These are phyloP conservation scores for Heliothis virescens DNA, from an alignment of 1,140 invertebrate genomes.

Conservation along the genomic window DNA sequence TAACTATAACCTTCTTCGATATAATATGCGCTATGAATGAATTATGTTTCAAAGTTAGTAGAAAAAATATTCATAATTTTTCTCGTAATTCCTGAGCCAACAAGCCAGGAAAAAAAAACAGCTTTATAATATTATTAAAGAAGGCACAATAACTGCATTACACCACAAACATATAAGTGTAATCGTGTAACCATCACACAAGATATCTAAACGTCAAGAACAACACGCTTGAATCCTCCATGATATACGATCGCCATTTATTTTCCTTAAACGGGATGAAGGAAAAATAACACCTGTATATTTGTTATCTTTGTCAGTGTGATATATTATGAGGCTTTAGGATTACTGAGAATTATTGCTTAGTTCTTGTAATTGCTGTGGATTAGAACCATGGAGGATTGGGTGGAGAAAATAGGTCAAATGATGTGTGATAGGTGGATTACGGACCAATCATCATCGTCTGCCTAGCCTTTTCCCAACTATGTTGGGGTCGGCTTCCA, in stretches of 20 bases:
- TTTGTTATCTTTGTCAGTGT: conserved; percentile 1
- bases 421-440: no score
- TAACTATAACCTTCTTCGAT: no score
- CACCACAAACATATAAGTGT: background rate
- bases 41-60: no score
- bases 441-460: no score
- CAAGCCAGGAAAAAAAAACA: no score
- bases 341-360: conserved; percentile 6
- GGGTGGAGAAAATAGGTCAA: background rate
- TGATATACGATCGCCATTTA: conserved; percentile 44
- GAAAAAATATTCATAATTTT: no score
- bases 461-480: no score
- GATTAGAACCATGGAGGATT: conserved; percentile 13
- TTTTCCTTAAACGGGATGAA: conserved; percentile 16
- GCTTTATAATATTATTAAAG: no score
- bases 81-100: background rate
- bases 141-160: background rate
- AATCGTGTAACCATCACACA: background rate
- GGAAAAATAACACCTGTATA: conserved; percentile 40
- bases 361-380: conserved; percentile 16
- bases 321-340: conserved; percentile 20
- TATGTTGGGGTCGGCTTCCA: no score
- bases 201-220: background rate
- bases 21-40: no score
- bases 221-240: background rate